Base-by-base conservation (phyloP, 2,797 vertebrate species). In the Sarcophilus harrisii region DNA sequence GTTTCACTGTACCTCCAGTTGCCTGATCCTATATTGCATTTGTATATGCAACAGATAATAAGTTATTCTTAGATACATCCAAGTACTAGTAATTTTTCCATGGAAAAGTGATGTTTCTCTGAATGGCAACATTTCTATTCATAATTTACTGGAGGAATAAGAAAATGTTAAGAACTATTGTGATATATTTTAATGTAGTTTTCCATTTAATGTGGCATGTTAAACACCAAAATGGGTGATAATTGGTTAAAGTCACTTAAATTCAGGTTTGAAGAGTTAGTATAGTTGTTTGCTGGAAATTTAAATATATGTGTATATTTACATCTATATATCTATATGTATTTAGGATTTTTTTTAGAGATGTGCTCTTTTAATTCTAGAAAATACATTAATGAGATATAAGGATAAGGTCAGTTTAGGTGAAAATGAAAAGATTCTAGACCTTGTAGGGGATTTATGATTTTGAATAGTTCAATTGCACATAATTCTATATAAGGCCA, bases 131-230 rank as follows among this genome's bases (percentile, higher is more conserved):
- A 38, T 45, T 93, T 92, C 60, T 49, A 89, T 24, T 90, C 92
- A 92, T 57, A 91, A 90, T 94, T 55, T 92, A 66, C 54, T 97
- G 81, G 94, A 95, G 94, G 32, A 93, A 58, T 21, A 95, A 45
- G 81, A 28, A 96, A 97, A 97, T 92, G 60, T 32, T 95, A 9
- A 95, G 73, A 91, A 94, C 95, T 95, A 93, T 21, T 93, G 49
- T 57, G 58, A 38, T 0, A 13, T 60, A 38, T 92, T 94, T 94
- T 57, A 93, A 27, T 93, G 32, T 95, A 95, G 92, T 90, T 4
- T 21, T 54, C 29, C 90, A 38, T 96, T 95, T 95, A 92, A 93
- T 62, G n/a, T 92, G 57, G 81, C 57, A n/a, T 92, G 57, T 92
- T 90, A 73, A 94, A 90, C 94, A 92, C 32, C 95, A 93, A 96